Conservation (phyloP, 2,797 vertebrate genomes). For the Arnoldichthys spilopterus region DNA sequence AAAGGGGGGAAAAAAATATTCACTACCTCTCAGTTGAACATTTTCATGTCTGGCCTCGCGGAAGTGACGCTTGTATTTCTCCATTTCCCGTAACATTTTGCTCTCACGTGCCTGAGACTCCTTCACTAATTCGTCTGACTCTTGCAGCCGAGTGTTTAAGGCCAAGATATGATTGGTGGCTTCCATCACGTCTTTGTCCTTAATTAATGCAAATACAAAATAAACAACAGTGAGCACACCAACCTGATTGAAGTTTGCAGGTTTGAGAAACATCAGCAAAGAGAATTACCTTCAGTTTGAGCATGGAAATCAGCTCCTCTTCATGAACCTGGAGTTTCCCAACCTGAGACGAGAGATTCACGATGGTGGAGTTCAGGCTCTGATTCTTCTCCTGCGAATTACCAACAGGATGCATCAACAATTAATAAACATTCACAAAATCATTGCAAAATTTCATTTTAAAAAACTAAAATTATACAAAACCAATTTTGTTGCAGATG, state of each 20-base stretch:
- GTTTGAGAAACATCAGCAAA: neutral
- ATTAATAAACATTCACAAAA: neutral
- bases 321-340: conserved; percentile 86
- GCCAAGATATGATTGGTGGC: conserved; percentile 79
- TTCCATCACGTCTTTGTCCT: conserved; percentile 86
- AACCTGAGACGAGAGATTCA: conserved; percentile 82
- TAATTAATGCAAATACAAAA: conserved; percentile 8
- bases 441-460: neutral
- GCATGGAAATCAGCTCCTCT: conserved; percentile 85
- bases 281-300: conserved; percentile 84
- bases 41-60: conserved; percentile 74
- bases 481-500: no score
- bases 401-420: neutral
- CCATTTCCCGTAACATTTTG: conserved; percentile 74
- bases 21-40: conserved; percentile 80
- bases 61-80: conserved; percentile 76
- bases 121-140: conserved; percentile 70
- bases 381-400: conserved; percentile 82
- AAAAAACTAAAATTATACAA: no score
- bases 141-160: conserved; percentile 75
- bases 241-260: neutral
- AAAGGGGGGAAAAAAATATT: neutral
- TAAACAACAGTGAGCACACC: neutral
- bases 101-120: conserved; percentile 71
- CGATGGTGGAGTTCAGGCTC: conserved; percentile 80